Percentiles rank a stretch among this genome's conserved stretches.
Conservation (phyloP, 2,797 vertebrate genomes). For the Notolepis coatsorum region DNA sequence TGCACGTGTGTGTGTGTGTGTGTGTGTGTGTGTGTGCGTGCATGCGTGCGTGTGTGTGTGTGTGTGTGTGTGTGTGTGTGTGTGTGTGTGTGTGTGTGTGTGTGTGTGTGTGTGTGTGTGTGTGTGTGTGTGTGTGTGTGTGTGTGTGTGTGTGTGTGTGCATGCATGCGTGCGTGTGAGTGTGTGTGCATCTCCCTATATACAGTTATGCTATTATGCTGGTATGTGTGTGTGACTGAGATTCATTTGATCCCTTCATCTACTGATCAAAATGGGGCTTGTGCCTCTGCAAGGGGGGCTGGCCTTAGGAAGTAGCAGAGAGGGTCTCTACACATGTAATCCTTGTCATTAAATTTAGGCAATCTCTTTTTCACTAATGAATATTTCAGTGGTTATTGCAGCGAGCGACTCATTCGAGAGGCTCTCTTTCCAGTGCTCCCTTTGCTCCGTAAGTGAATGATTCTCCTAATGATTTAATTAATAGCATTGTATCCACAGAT, state of each 20-base stretch:
- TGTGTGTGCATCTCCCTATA: neutral
- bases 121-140: conserved; percentile 1
- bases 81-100: neutral
- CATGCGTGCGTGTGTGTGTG: conserved; percentile 19
- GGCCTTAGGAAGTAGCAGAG: conserved; percentile 67
- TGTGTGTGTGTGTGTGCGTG: conserved; percentile 12
- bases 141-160: conserved; percentile 1
- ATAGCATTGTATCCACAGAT: conserved; percentile 87
- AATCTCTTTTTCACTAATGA: conserved; percentile 79
- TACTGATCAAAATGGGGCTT: conserved; percentile 68
- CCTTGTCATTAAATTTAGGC: conserved; percentile 83
- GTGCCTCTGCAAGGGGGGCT: conserved; percentile 68
- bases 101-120: neutral
- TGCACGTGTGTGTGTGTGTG: neutral
- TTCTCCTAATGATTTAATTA: conserved; percentile 87
- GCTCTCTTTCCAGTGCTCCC: conserved; percentile 74
- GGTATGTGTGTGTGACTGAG: conserved; percentile 2
- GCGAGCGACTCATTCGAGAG: conserved; percentile 70
- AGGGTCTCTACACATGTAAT: conserved; percentile 85
- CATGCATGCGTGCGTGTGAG: neutral
- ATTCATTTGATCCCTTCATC: conserved; percentile 71
- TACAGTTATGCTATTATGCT: too few species aligned
- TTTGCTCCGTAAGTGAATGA: conserved; percentile 79
- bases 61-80: neutral
- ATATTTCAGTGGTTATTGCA: conserved; percentile 86